Percentiles rank a stretch among this genome's conserved stretches.
phyloP scores from a whole-genome alignment of 1,140 invertebrate genomes.

The Euwallacea fornicatus region DNA sequence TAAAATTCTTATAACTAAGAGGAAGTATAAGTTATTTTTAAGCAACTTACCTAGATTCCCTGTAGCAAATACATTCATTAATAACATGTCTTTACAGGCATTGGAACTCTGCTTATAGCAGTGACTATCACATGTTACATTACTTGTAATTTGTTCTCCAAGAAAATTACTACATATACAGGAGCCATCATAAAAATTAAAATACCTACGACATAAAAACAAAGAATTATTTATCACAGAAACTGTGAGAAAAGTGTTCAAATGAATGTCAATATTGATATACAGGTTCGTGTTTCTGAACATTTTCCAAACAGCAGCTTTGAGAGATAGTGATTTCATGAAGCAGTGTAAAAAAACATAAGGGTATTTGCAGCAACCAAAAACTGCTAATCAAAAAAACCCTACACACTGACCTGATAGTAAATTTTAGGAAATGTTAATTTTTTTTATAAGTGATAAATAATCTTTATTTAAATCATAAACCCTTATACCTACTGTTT shows the following conservation, averaged over 20 bases:
- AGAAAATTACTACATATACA: constrained; percentile 48
- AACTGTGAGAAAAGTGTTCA: background rate
- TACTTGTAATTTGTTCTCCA: constrained; percentile 43
- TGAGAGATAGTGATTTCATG: too few species aligned
- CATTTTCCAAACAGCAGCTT: too few species aligned
- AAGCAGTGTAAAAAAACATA: too few species aligned
- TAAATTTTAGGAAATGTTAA: too few species aligned
- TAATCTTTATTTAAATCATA: too few species aligned
- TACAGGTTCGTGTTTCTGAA: too few species aligned
- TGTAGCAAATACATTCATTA: constrained; percentile 45
- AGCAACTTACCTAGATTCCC: constrained; percentile 43
- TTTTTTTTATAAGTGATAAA: too few species aligned
- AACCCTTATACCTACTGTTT: too few species aligned
- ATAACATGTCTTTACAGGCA: background rate
- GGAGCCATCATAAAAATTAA: constrained; percentile 29
- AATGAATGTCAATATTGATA: too few species aligned
- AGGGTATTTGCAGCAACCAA: too few species aligned
- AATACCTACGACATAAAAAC: constrained; percentile 28
- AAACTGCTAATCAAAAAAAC: too few species aligned
- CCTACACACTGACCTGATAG: too few species aligned
- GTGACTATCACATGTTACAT: constrained; percentile 39
- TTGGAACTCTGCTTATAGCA: constrained; percentile 35
- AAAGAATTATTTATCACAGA: background rate
- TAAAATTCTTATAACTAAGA: constrained; percentile 3
- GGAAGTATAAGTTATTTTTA: background rate